Percentiles rank a stretch among this genome's conserved stretches.
Evolutionary conservation across 2,113 vertebrate species (phyloP).

Genomic region (Pygoscelis antarcticus): DNA sequence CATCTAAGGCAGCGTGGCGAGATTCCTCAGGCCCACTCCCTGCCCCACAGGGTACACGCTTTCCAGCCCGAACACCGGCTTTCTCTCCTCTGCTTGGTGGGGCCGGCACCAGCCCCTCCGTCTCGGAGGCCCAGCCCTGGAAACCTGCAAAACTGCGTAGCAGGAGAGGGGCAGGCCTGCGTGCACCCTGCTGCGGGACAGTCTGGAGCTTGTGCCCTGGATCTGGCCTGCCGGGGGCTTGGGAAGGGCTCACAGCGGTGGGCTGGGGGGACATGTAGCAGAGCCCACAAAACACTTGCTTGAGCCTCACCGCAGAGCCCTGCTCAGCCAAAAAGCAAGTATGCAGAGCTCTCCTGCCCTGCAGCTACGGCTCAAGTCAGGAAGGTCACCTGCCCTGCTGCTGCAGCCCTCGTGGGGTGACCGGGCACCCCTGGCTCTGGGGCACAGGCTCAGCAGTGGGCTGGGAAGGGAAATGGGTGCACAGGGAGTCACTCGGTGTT

Average conservation of each 20-base stretch:
- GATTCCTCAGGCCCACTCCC: neutral
- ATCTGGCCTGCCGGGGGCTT: accelerated
- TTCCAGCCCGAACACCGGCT: neutral
- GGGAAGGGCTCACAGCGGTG: neutral
- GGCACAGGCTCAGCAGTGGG: neutral
- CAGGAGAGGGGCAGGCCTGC: neutral
- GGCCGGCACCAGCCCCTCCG: neutral
- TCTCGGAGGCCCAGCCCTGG: neutral
- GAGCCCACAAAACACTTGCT: neutral
- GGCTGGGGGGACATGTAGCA: neutral
- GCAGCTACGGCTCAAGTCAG: neutral
- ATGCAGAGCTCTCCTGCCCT: neutral
- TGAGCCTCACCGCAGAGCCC: neutral
- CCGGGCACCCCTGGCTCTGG: neutral
- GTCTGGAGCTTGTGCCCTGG: neutral
- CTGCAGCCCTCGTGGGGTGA: neutral
- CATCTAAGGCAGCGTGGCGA: neutral
- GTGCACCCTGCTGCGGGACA: neutral
- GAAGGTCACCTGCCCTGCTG: neutral
- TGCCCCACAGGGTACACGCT: accelerated
- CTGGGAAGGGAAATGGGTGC: neutral
- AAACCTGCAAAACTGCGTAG: neutral
- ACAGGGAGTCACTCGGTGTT: neutral
- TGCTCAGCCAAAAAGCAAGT: neutral
- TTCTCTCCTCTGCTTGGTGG: neutral